Base-by-base conservation (phyloP, 2,888 invertebrate species). In the Chrysomela aeneicollis region DNA sequence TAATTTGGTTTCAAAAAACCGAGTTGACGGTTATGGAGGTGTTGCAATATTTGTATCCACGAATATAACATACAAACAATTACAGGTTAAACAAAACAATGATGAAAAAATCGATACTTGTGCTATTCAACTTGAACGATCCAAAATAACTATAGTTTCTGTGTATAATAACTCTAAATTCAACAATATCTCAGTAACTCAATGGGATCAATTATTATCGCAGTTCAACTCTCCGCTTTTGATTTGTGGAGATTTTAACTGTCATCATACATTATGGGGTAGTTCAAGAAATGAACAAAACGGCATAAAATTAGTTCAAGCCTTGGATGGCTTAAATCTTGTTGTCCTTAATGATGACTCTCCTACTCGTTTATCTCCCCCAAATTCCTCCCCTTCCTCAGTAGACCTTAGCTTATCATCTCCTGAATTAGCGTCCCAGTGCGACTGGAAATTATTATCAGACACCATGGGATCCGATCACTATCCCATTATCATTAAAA, bases 301-400 rank as follows among this genome's bases (percentile, higher is more conserved):
- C 47, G 47, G 47, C n/a, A 47, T 47, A 47, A 47, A 47, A 47
- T 10, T 47, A 47, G 47, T 47, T 47, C 47, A 47, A 47, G 47
- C 47, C 47, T 47, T 47, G n/a, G 47, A 47, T 47, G n/a, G 47
- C 18, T 47, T 17, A 47, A 47, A 47, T n/a, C 18, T 47, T 2
- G 47, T 47, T 19, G 47, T 47, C 18, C 15, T 47, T 47, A 17
- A 47, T 47, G 47, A 47, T 47, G 47, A 17, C 47, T 47, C 17
- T 19, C 47, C 47, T 47, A 47, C 47, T 8, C 47, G 47, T 47
- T 9, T 47, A 47, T 47, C 15, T 10, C 35, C 35, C 12, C 35
- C 35, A 2, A 47, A 47, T 19, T 47, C 47, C 47, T 15, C 17
- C 19, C 17, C 18, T 47, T 47, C 47, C 10, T 47, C 47, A 47